Percentiles rank a stretch among this genome's conserved stretches.
Evolutionary conservation across 2,797 vertebrate species (phyloP).

Genomic region (Micromesistius poutassou): DNA sequence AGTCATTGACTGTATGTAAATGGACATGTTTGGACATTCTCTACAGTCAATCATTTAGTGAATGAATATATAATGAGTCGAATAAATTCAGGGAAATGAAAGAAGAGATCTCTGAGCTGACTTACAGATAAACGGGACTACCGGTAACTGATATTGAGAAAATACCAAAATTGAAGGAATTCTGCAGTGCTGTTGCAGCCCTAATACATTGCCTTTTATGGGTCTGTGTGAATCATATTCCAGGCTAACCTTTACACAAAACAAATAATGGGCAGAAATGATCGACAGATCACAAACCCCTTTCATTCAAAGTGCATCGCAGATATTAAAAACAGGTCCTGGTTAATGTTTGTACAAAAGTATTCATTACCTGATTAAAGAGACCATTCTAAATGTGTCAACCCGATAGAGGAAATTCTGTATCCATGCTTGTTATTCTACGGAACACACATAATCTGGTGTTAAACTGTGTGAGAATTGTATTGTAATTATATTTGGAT

Average conservation of each 20-base stretch:
- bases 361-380: background rate
- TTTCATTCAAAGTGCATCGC: conserved; percentile 14
- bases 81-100: conserved; percentile 7
- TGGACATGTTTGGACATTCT: background rate
- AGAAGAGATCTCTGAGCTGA: background rate
- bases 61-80: background rate
- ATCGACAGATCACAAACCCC: conserved; percentile 14
- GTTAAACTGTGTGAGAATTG: background rate
- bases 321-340: conserved; percentile 21
- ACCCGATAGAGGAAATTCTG: background rate
- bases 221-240: conserved; percentile 18
- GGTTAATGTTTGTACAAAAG: background rate
- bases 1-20: background rate
- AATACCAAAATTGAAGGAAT: conserved; percentile 30
- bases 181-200: conserved; percentile 10
- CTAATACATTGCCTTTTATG: conserved; percentile 44
- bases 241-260: conserved; percentile 25
- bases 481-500: background rate
- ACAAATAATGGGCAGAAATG: conserved; percentile 34
- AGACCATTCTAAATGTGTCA: background rate
- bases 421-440: background rate
- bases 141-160: conserved; percentile 30
- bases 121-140: background rate
- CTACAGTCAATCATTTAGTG: background rate
- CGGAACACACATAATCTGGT: background rate